phyloP scores from a whole-genome alignment of 2,888 invertebrate genomes.

The Cancer borealis region DNA sequence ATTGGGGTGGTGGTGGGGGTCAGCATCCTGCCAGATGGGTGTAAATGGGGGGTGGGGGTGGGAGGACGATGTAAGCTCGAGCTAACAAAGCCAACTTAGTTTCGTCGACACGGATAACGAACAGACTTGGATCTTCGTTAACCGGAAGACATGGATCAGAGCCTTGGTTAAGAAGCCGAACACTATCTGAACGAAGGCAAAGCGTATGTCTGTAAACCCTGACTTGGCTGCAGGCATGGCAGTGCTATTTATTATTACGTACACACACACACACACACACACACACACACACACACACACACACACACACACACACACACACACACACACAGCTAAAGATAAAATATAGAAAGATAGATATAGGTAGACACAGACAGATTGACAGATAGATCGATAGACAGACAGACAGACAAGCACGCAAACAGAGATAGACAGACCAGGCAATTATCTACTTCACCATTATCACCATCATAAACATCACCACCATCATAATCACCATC shows the following conservation, averaged over 20 bases:
- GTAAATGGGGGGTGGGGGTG: neutral
- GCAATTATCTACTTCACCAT: neutral
- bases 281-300: too few species aligned
- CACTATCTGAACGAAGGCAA: neutral
- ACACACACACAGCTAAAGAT: neutral
- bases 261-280: too few species aligned
- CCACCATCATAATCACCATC: neutral
- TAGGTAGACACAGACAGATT: too few species aligned
- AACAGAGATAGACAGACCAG: neutral
- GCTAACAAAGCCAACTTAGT: conserved; percentile 23
- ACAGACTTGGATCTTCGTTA: neutral
- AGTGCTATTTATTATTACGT: neutral
- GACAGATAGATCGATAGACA: neutral
- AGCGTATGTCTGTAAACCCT: neutral
- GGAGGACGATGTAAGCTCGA: neutral
- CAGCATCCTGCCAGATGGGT: too few species aligned
- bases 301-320: neutral
- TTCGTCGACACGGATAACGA: neutral
- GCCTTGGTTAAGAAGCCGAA: neutral
- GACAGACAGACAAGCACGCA: neutral
- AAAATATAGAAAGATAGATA: too few species aligned
- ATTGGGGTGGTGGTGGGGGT: too few species aligned
- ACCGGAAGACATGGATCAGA: neutral
- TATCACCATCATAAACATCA: neutral
- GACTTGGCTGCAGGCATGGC: neutral